Conservation (phyloP, 1,140 invertebrate genomes). For the Drosophila lini region DNA sequence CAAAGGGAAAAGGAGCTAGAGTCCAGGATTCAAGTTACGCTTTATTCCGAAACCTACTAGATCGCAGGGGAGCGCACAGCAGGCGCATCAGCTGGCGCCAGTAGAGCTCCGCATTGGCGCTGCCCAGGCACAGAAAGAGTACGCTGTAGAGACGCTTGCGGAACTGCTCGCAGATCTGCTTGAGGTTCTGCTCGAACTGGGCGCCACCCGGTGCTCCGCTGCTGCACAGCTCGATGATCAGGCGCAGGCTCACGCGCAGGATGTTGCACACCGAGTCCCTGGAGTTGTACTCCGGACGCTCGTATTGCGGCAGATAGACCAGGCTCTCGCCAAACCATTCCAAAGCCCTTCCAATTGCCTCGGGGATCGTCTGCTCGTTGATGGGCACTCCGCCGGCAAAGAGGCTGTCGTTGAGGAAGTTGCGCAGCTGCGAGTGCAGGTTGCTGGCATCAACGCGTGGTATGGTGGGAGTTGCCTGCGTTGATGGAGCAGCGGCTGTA, state of each 20-base stretch:
- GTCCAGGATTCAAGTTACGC: background rate
- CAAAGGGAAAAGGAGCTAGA: background rate
- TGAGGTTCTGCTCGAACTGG: constrained; percentile 84
- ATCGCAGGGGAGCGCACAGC: constrained; percentile 45
- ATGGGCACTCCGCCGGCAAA: constrained; percentile 67
- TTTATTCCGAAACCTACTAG: constrained; percentile 49
- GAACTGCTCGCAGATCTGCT: constrained; percentile 72
- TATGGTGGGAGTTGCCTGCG: constrained; percentile 8
- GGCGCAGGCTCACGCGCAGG: constrained; percentile 56
- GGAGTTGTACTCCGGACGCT: constrained; percentile 74
- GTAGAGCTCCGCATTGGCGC: constrained; percentile 69
- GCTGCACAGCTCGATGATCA: constrained; percentile 82
- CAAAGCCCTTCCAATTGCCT: constrained; percentile 63
- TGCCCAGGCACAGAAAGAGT: constrained; percentile 72
- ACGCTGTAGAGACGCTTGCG: constrained; percentile 68
- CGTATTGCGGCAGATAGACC: constrained; percentile 74
- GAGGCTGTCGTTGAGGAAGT: constrained; percentile 57
- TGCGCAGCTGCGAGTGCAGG: constrained; percentile 59
- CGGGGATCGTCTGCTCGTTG: constrained; percentile 64
- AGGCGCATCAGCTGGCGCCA: constrained; percentile 73
- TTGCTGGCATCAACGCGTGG: constrained; percentile 17
- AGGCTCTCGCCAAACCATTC: constrained; percentile 67
- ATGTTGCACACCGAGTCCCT: constrained; percentile 76
- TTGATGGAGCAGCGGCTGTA: constrained; percentile 1
- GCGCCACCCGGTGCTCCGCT: constrained; percentile 48